Conservation (phyloP, 2,888 invertebrate species). For the Himalopsyche kuldschensis region DNA sequence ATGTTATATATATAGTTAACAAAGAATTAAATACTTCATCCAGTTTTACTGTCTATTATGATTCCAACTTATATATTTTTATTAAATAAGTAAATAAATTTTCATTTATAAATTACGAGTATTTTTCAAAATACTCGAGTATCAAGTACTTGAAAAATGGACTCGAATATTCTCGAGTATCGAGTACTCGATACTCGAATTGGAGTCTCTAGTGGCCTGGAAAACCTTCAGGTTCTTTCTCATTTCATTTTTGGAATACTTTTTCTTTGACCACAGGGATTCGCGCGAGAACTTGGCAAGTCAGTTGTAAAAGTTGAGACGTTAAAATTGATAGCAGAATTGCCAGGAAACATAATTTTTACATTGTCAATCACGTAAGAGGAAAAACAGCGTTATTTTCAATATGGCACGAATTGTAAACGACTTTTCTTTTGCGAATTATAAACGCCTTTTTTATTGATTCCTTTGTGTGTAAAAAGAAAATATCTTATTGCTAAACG, state of each 20-base stretch:
- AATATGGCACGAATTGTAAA: not conserved
- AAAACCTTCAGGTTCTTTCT: not conserved
- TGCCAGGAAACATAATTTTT: not conserved
- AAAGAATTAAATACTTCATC: too few relatives aligned
- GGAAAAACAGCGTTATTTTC: not conserved
- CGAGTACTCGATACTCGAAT: too few relatives aligned
- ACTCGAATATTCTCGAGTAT: too few relatives aligned
- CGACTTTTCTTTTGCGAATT: not conserved
- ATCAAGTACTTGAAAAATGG: too few relatives aligned
- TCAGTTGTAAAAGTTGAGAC: not conserved
- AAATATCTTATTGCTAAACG: not conserved
- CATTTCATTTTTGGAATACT: not conserved
- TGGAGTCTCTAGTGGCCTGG: too few relatives aligned
- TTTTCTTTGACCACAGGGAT: not conserved
- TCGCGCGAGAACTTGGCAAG: too few relatives aligned
- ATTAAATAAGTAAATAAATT: too few relatives aligned
- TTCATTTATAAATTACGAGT: too few relatives aligned
- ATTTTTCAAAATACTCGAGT: too few relatives aligned
- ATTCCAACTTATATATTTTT: too few relatives aligned
- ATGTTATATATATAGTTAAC: too few relatives aligned
- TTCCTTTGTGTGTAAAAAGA: not conserved
- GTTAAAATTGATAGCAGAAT: not conserved
- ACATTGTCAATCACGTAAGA: not conserved
- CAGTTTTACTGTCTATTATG: too few relatives aligned
- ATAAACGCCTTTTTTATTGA: not conserved